Evolutionary conservation across 2,113 vertebrate species (phyloP).

Genomic region (Urocitellus parryii): DNA sequence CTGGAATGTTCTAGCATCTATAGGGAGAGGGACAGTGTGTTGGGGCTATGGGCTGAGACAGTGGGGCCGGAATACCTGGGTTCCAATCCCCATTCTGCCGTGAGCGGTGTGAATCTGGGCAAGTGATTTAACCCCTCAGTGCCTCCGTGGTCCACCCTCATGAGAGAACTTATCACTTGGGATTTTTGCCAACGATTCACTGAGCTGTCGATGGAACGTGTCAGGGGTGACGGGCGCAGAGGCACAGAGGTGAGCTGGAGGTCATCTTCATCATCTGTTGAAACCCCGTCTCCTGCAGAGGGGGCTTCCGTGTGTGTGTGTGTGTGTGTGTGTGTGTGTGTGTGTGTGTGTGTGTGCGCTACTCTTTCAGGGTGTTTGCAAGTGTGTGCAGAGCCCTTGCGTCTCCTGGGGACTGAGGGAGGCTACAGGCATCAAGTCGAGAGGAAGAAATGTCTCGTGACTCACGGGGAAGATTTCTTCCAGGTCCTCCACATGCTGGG

Average conservation of each 20-base stretch:
- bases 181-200: no score
- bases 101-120: not conserved
- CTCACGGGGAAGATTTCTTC: not conserved
- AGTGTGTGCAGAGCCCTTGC: not conserved
- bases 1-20: not conserved
- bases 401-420: not conserved
- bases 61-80: not conserved
- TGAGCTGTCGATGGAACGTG: accelerated
- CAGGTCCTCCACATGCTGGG: not conserved
- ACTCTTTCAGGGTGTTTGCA: not conserved
- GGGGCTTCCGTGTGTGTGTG: no score
- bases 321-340: no score
- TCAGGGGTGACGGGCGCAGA: not conserved
- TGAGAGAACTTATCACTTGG: accelerated
- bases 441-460: not conserved
- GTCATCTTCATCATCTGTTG: accelerated
- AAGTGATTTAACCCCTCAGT: not conserved
- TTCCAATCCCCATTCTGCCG: not conserved
- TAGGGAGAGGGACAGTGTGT: no score
- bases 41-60: not conserved
- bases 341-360: no score
- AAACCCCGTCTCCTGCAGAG: not conserved
- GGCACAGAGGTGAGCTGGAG: not conserved
- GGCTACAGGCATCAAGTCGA: not conserved
- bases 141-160: not conserved